Percentiles rank a stretch among this genome's conserved stretches.
These are phyloP conservation scores for Salarias fasciatus DNA, from an alignment of 2,797 vertebrate species.

Conservation along the genomic window DNA sequence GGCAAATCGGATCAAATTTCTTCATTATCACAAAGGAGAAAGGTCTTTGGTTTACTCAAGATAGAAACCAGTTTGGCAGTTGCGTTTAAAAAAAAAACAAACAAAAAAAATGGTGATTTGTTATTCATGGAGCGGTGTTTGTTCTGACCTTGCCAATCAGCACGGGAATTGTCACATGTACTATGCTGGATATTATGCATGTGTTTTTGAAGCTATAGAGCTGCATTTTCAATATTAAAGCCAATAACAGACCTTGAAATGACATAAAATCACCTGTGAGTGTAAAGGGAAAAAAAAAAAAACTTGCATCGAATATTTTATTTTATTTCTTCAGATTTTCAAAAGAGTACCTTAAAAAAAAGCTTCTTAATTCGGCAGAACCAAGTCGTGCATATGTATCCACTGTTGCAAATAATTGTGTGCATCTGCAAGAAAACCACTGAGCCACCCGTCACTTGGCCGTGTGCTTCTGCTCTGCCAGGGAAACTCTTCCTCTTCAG, in stretches of 20 bases:
- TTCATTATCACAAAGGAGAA: constrained; percentile 26
- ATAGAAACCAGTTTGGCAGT: constrained; percentile 8
- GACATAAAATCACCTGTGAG: background rate
- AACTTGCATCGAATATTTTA: background rate
- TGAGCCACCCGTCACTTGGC: constrained; percentile 11
- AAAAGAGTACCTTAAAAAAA: constrained; percentile 7
- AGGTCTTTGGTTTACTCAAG: constrained; percentile 11
- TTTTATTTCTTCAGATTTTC: background rate
- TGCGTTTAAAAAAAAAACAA: background rate
- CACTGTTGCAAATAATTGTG: constrained; percentile 1
- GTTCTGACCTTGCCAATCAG: constrained; percentile 17
- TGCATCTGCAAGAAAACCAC: constrained; percentile 10
- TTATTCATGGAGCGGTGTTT: constrained; percentile 23
- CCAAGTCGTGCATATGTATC: background rate
- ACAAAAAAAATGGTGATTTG: constrained; percentile 6
- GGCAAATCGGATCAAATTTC: constrained; percentile 32
- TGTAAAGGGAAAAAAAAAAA: too few species aligned
- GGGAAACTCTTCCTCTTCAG: constrained; percentile 39
- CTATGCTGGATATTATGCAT: constrained; percentile 9
- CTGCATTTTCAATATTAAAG: background rate
- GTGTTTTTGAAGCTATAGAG: background rate
- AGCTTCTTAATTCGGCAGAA: background rate
- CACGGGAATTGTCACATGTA: constrained; percentile 18
- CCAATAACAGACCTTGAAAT: constrained; percentile 3
- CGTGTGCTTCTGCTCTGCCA: constrained; percentile 20